phyloP scores from a whole-genome alignment of 2,113 vertebrate genomes.

The Microcebus tavaratra region DNA sequence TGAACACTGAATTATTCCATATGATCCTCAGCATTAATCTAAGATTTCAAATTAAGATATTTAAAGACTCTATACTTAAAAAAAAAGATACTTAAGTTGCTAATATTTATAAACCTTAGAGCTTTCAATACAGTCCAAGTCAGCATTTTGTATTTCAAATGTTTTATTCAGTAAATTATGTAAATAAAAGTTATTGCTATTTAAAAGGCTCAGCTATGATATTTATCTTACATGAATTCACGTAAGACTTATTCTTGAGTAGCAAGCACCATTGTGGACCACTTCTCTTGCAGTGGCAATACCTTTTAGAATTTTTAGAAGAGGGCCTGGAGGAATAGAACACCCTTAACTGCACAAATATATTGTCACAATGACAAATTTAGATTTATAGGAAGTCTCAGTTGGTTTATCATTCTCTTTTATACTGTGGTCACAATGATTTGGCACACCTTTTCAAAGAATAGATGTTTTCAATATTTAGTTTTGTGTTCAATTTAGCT shows the following conservation, averaged over 20 bases:
- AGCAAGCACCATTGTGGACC: background rate
- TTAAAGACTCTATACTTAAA: background rate
- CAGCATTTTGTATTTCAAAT: background rate
- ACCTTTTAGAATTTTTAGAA: background rate
- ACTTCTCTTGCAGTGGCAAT: background rate
- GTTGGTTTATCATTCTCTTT: background rate
- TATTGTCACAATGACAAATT: background rate
- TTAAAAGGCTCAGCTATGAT: background rate
- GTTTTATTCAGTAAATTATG: background rate
- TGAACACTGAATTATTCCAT: background rate
- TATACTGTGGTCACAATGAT: background rate
- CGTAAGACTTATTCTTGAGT: background rate
- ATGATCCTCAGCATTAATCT: background rate
- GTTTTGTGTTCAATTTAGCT: background rate
- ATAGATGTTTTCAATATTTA: background rate
- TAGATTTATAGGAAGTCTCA: background rate
- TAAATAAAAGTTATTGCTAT: background rate
- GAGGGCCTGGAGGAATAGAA: background rate
- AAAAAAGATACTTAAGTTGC: slow-evolving; percentile 1
- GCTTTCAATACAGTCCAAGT: background rate
- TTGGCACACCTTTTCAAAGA: background rate
- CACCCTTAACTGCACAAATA: background rate
- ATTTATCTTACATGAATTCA: background rate
- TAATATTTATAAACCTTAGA: background rate
- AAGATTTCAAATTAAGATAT: background rate